Evolutionary conservation across 2,797 vertebrate species (phyloP).

Genomic region (Coccyzus lansbergi): DNA sequence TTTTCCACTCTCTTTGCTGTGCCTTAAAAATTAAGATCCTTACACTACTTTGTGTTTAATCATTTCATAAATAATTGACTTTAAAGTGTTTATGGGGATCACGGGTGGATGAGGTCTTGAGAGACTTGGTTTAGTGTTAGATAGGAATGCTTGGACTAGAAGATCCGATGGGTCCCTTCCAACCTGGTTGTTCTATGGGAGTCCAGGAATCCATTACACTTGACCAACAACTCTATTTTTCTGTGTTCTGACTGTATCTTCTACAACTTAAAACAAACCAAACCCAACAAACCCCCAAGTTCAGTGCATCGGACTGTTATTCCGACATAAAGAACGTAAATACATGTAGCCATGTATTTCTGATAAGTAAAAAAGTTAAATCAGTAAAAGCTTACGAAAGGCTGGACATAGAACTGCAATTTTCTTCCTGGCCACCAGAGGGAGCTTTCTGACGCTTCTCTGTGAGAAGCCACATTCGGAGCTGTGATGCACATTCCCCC

Average conservation of each 20-base stretch:
- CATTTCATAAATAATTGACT: background rate
- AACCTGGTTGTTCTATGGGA: too few relatives aligned
- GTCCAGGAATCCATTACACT: background rate
- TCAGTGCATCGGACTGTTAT: background rate
- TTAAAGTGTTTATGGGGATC: background rate
- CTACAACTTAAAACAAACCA: background rate
- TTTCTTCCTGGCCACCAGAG: background rate
- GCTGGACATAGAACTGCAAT: background rate
- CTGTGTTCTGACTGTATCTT: rapidly evolving
- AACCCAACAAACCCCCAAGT: too few relatives aligned
- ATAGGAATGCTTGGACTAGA: too few relatives aligned
- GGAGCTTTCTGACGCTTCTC: background rate
- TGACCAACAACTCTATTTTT: background rate
- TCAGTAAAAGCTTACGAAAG: background rate
- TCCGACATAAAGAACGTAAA: background rate
- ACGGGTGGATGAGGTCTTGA: too few relatives aligned
- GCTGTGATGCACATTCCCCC: background rate
- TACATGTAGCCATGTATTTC: background rate
- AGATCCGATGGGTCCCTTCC: too few relatives aligned
- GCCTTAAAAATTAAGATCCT: background rate
- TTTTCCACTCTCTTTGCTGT: background rate
- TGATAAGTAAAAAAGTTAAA: background rate
- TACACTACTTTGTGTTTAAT: background rate
- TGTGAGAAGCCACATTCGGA: background rate
- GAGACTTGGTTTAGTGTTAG: too few relatives aligned